Conservation (phyloP, 2,797 vertebrate species). For the Phyllotis vaccarum region DNA sequence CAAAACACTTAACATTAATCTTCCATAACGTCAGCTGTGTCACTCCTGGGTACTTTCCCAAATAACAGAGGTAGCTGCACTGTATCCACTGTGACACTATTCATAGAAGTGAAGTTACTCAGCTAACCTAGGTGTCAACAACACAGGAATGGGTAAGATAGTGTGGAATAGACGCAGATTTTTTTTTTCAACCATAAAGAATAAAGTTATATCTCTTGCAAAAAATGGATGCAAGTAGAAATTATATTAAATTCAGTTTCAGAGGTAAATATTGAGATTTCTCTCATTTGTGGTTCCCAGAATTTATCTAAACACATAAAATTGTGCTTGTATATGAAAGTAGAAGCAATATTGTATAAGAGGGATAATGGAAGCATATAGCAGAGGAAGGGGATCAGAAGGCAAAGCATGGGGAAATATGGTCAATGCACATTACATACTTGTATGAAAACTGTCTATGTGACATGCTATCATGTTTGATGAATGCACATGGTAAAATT, state of each 20-base stretch:
- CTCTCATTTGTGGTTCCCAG: background rate
- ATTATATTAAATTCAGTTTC: background rate
- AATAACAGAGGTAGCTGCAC: background rate
- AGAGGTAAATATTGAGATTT: background rate
- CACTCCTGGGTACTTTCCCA: background rate
- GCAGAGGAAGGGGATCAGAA: too few relatives aligned
- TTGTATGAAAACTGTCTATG: background rate
- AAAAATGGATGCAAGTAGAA: background rate
- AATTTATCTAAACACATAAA: background rate
- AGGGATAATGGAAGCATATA: background rate
- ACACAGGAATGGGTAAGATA: background rate
- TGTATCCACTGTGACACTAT: background rate
- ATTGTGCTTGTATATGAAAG: background rate
- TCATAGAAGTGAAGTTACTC: background rate
- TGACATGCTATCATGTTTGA: too few relatives aligned
- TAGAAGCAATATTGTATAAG: background rate
- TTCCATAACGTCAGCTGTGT: background rate
- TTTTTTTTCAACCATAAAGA: background rate
- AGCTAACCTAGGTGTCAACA: too few relatives aligned
- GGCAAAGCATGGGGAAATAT: too few relatives aligned
- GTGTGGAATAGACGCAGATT: background rate
- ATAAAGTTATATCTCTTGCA: background rate
- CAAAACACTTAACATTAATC: background rate
- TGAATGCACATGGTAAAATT: background rate
- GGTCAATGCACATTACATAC: background rate